Evolutionary conservation across 2,113 vertebrate genomes (phyloP).

Genomic region (Drymodes brunneopygia): DNA sequence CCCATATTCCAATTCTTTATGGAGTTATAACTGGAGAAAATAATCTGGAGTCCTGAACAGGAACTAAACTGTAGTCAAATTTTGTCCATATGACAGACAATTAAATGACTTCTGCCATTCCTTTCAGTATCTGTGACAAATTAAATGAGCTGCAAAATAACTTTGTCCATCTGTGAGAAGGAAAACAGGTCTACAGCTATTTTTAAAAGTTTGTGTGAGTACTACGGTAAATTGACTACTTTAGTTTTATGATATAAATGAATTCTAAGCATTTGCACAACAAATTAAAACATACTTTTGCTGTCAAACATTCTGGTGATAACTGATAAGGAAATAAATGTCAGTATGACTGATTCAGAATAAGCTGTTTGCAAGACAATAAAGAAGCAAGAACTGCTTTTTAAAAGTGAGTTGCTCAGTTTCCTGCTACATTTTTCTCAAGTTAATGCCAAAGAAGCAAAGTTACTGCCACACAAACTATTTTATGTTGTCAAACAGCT

Average conservation of each 20-base stretch:
- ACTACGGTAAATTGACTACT: not conserved
- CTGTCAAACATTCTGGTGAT: not conserved
- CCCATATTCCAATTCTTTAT: not conserved
- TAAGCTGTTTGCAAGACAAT: not conserved
- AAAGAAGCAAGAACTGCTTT: not conserved
- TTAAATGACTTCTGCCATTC: not conserved
- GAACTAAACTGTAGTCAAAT: not conserved
- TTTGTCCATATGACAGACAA: not conserved
- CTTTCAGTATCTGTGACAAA: not conserved
- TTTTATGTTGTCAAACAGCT: not conserved
- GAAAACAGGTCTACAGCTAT: not conserved
- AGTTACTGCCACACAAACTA: not conserved
- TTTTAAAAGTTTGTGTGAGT: not conserved
- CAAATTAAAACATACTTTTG: not conserved
- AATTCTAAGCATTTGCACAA: not conserved
- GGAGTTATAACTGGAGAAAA: not conserved
- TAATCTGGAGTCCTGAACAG: not conserved
- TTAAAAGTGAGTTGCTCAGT: not conserved
- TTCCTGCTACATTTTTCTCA: not conserved
- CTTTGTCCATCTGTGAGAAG: not conserved
- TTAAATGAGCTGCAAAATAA: not conserved
- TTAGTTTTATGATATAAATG: not conserved
- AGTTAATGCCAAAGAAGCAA: not conserved
- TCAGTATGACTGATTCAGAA: not conserved
- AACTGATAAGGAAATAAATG: not conserved